Evolutionary conservation across 2,797 vertebrate genomes (phyloP).

Genomic region (Pantherophis alleghaniensis): DNA sequence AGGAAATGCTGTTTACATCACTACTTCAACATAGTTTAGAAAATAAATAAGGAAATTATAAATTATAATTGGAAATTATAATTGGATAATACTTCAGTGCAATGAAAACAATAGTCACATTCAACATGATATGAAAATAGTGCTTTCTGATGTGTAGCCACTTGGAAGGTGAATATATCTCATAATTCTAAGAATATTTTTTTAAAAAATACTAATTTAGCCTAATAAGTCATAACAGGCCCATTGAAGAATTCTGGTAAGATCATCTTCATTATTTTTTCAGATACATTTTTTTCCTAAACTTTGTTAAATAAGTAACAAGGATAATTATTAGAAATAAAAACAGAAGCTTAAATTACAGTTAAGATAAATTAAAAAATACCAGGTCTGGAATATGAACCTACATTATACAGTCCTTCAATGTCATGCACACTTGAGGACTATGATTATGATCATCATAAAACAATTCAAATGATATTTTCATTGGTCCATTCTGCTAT

Average conservation of each 20-base stretch:
- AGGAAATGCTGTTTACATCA: neutral
- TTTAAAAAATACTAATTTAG: neutral
- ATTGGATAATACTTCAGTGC: neutral
- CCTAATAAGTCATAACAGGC: neutral
- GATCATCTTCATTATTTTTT: slow-evolving; percentile 22
- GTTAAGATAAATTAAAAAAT: slow-evolving; percentile 24
- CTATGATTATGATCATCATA: neutral
- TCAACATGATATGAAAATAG: neutral
- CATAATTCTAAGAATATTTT: neutral
- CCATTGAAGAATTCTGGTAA: slow-evolving; percentile 19
- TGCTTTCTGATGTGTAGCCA: slow-evolving; percentile 1
- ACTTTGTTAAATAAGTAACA: neutral
- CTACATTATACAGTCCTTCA: neutral
- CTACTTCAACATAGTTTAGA: neutral
- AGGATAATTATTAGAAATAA: neutral
- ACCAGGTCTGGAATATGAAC: neutral
- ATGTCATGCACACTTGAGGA: neutral
- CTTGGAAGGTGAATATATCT: slow-evolving; percentile 3
- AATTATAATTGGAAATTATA: neutral
- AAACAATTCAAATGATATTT: neutral
- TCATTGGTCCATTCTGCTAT: neutral
- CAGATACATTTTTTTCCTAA: neutral
- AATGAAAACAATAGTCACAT: neutral
- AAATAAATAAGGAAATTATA: neutral
- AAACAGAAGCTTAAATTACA: slow-evolving; percentile 19